phyloP scores from a whole-genome alignment of 2,113 vertebrate genomes.

The Mungos mungo region DNA sequence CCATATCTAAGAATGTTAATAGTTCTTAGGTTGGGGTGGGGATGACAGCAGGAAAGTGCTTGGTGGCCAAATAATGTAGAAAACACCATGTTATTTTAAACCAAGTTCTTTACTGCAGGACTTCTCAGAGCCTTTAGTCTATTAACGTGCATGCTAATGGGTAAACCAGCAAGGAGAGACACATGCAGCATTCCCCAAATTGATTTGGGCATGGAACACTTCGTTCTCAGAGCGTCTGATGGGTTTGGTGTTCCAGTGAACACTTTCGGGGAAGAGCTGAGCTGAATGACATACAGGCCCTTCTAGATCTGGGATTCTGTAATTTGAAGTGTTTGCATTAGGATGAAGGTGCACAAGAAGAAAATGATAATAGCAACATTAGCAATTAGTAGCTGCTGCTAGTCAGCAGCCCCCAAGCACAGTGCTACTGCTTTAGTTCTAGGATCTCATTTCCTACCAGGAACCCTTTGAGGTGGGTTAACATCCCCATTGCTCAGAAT shows the following conservation, averaged over 20 bases:
- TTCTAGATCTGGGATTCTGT: background rate
- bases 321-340: background rate
- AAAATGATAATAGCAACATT: background rate
- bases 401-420: background rate
- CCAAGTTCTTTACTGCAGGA: background rate
- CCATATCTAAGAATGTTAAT: background rate
- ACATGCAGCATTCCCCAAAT: background rate
- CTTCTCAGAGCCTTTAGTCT: constrained; percentile 30
- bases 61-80: background rate
- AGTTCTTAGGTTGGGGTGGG: background rate
- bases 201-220: background rate
- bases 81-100: background rate
- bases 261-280: background rate
- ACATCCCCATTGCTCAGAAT: background rate
- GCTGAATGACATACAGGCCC: background rate
- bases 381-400: background rate
- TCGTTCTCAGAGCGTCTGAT: background rate
- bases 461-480: background rate
- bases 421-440: background rate
- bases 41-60: background rate
- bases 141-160: background rate
- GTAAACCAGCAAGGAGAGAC: background rate
- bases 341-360: background rate
- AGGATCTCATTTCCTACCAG: background rate
- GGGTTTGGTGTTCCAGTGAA: background rate